Evolutionary conservation across 2,888 invertebrate genomes (phyloP).

Genomic region (Prionchulus punctatus): DNA sequence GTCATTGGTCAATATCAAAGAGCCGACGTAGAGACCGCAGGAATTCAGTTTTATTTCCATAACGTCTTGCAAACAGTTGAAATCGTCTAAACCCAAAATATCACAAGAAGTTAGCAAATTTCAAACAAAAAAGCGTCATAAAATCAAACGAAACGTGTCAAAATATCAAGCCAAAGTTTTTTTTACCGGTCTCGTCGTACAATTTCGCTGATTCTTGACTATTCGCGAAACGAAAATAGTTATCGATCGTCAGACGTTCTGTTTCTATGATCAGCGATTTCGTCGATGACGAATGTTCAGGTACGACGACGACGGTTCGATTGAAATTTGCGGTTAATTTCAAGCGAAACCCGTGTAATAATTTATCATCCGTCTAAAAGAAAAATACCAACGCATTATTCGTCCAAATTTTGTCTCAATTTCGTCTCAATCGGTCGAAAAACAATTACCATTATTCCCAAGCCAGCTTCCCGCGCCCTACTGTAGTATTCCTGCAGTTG

Average conservation of each 20-base stretch:
- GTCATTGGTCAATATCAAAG: not conserved
- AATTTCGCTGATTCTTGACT: not conserved
- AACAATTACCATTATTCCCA: slow-evolving; percentile 36
- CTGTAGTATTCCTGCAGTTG: slow-evolving; percentile 61
- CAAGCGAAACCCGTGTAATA: slow-evolving; percentile 39
- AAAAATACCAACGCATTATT: slow-evolving; percentile 13
- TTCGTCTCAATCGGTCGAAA: not conserved
- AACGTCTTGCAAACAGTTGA: slow-evolving; percentile 50
- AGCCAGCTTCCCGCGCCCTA: slow-evolving; percentile 47
- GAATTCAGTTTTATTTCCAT: slow-evolving; percentile 50
- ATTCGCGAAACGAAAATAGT: slow-evolving; percentile 48
- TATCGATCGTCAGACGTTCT: slow-evolving; percentile 57
- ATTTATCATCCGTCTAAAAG: not conserved
- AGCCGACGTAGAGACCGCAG: not conserved
- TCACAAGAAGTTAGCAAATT: too few species aligned
- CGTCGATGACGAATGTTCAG: slow-evolving; percentile 60
- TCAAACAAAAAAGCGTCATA: too few species aligned
- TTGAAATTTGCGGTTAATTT: slow-evolving; percentile 50
- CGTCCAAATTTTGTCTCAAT: not conserved
- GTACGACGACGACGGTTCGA: slow-evolving; percentile 68
- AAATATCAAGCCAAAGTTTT: too few species aligned
- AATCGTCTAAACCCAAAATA: too few species aligned
- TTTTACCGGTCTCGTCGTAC: not conserved
- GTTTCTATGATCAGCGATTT: slow-evolving; percentile 63
- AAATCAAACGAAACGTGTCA: too few species aligned